These are phyloP conservation scores for Arothron firmamentum DNA, from an alignment of 2,113 vertebrate genomes.

Conservation along the genomic window DNA sequence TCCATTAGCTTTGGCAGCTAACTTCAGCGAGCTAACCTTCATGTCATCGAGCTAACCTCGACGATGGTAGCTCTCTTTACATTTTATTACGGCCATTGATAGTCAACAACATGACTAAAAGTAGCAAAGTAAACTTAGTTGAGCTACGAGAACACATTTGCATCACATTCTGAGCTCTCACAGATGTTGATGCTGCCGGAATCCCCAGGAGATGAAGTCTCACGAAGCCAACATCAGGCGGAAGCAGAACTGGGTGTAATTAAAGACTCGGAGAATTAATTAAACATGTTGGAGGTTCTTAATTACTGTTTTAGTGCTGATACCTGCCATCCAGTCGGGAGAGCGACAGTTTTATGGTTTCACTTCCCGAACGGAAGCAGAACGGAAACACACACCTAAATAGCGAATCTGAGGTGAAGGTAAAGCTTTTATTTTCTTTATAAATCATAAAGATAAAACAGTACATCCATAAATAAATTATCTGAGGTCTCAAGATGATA, in stretches of 20 bases:
- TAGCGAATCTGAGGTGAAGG: slow-evolving; percentile 18
- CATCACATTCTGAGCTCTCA: background rate
- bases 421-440: slow-evolving; percentile 39
- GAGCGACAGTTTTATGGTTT: too few relatives aligned
- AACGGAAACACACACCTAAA: too few relatives aligned
- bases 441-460: slow-evolving; percentile 19
- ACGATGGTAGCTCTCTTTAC: background rate
- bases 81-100: background rate
- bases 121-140: background rate
- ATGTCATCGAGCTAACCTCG: background rate
- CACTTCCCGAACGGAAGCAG: too few relatives aligned
- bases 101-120: background rate
- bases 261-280: slow-evolving; percentile 55
- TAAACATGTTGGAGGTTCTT: too few relatives aligned
- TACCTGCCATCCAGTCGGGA: background rate
- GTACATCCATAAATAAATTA: slow-evolving; percentile 12
- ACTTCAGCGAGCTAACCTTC: background rate
- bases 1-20: too few relatives aligned
- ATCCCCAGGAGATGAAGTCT: slow-evolving; percentile 27
- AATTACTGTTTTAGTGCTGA: slow-evolving; percentile 29
- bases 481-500: slow-evolving; percentile 4
- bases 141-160: background rate
- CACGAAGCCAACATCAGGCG: slow-evolving; percentile 14
- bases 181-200: slow-evolving; percentile 7
- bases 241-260: slow-evolving; percentile 28